phyloP scores from a whole-genome alignment of 2,797 vertebrate genomes.

The Takifugu rubripes region DNA sequence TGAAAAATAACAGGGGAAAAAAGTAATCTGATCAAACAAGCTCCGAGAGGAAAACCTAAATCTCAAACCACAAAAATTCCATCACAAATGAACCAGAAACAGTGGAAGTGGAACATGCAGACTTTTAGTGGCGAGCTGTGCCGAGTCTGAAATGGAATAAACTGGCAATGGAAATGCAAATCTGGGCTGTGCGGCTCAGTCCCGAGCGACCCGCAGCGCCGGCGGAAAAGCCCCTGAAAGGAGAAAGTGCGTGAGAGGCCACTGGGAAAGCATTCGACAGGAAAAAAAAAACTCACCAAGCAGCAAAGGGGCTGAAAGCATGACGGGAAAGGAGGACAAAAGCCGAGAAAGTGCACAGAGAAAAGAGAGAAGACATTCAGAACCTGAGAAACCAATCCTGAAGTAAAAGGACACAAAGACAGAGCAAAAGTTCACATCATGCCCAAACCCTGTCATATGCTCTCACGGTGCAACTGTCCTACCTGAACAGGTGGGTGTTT shows the following conservation, averaged over 20 bases:
- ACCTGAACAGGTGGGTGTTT: conserved; percentile 69
- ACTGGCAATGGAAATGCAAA: background rate
- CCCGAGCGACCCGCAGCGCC: background rate
- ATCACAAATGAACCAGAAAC: too few relatives aligned
- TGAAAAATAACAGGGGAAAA: background rate
- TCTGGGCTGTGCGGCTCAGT: background rate
- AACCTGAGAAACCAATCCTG: conserved; percentile 9
- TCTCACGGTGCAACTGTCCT: conserved; percentile 43
- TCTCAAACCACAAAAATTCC: too few relatives aligned
- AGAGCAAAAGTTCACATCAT: background rate
- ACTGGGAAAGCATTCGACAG: conserved; percentile 21
- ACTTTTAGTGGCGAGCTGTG: too few relatives aligned
- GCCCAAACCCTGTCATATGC: conserved; percentile 16
- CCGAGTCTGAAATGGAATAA: background rate
- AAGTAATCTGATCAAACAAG: too few relatives aligned
- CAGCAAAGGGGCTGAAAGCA: conserved; percentile 76
- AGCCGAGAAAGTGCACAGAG: conserved; percentile 15
- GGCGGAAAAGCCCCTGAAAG: background rate
- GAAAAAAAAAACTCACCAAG: conserved; percentile 73
- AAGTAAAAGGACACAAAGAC: conserved; percentile 5
- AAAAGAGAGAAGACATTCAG: conserved; percentile 31
- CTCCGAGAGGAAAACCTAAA: too few relatives aligned
- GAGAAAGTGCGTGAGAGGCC: conserved; percentile 1
- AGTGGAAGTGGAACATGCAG: too few relatives aligned
- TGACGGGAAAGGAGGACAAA: conserved; percentile 18